Base-by-base conservation (phyloP, 2,113 vertebrate genomes). In the Epinephelus moara region DNA sequence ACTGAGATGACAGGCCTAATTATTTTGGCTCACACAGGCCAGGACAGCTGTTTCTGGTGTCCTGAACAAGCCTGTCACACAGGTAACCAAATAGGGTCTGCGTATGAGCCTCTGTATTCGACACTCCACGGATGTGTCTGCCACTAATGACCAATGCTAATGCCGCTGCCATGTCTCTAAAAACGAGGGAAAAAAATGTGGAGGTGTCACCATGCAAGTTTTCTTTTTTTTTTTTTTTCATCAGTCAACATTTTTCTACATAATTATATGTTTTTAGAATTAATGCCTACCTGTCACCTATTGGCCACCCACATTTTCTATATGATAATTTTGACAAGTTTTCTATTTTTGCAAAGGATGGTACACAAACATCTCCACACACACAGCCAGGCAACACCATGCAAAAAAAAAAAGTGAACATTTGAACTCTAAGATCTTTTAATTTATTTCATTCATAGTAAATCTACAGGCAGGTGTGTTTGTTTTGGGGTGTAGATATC, bases 41-140 rank as follows among this genome's bases (percentile, higher is more conserved):
- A 95, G 97, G 98, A 99, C 98, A 99, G 98, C 98, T 99, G 98
- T 99, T 99, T 99, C 97, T 98, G 97, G 96, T 98, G 98, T 99
- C 98, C 98, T 94, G 97, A 98, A 99, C 98, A 99, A 98, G 98
- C 96, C 98, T 99, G 98, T 99, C 98, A 99, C 96, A 97, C 97
- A 99, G 97, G 97, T 98, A 99, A 97, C 98, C 97, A 98, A 99
- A 98, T 97, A 97, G 97, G 97, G 89, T 96, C 96, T 96, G 96
- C 96, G 96, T 96, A 97, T 95, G 96, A 97, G 97, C 72, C 87
- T 95, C 97, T 96, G 96, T 96, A 96, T 96, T 96, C 97, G 96
- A 97, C 97, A 96, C 96, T 94, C 95, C 89, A 87, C 74, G 96
- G 92, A 96, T 97, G 95, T 96, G 97, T 97, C 97, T 97, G 94